Base-by-base conservation (phyloP, 1,140 invertebrate genomes). In the Calycopis cecrops region DNA sequence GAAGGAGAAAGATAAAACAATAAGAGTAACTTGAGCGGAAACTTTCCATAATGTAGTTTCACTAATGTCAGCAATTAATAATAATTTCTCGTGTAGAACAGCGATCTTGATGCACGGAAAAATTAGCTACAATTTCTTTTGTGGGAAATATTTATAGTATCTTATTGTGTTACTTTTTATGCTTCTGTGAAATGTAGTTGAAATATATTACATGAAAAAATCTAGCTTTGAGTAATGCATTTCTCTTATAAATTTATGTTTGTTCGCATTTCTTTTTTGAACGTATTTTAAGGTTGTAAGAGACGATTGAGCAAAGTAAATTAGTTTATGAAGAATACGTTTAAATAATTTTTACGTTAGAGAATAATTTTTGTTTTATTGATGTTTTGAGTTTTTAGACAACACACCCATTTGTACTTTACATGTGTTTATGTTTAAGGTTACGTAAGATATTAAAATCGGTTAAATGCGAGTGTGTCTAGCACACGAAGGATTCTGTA, bases 1-100 rank as follows among this genome's bases (percentile, higher is more conserved):
- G 62, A 68, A 63, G 60, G 59, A 62, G 65, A 62, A 40, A 50
- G 34, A 58, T 48, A 48, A 49, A 16, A 65, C 60, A 65, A 68
- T 65, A 33, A 38, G 38, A 55, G 63, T 62, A 67, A 62, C 60
- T 67, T 61, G 61, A 57, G 49, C 57, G 65, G 63, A 71, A 53
- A 62, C 57, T 63, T 61, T 57, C 44, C 48, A 44, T 60, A 62
- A 67, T 67, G 64, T 63, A 62, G 67, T 62, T 65, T 60, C 57
- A 62, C 60, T 70, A 68, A 63, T 56, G 59, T 62, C 52, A 40
- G 55, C 64, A 71, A 63, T 67, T 71, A 67, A 61, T 57, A 55
- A 57, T 65, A 48, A 44, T 49, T 56, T 52, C 40, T 61, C 37
- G 55, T 44, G 35, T 58, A 33, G 48, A 55, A 55, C 52, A 50